Base-by-base conservation (phyloP, 2,113 vertebrate genomes). In the Corythaixoides concolor region DNA sequence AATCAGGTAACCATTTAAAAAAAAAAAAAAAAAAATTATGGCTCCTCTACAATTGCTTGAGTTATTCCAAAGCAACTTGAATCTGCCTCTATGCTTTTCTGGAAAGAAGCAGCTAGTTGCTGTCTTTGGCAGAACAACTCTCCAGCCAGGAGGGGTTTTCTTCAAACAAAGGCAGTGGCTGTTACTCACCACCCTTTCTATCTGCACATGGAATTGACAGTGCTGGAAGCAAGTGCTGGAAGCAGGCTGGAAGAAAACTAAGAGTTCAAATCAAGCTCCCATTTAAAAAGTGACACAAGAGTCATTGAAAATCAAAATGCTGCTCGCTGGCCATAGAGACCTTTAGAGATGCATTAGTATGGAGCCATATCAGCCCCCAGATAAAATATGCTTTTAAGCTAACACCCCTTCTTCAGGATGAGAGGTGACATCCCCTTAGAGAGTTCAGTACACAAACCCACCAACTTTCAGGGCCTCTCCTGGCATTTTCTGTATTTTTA, bases 401-500 rank as follows among this genome's bases (percentile, higher is more conserved):
- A 94, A 55, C 10, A 49, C 11, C 18, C 9, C 63, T 80, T 76
- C 41, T 80, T 70, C 50, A n/a, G 39, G 55, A 43, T 59, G 33
- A 85, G 20, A 85, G n/a, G 6, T 41, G 13, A n/a, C 20, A 21
- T 15, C 18, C 39, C 52, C 55, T 72, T 15, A 55, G 32, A 55
- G 32, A 63, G 55, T 41, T 88, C 77, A 67, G 27, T 11, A 41
- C 6, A 21, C 59, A 90, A 79, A 66, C 21, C 49, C 52, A 41
- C 8, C 24, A 33, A 15, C 24, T 64, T 49, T 10, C 66, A 77
- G 22, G 41, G 35, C 27, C 32, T 33, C 26, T 82, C 66, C 67
- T 88, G 64, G 28, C 15, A 37, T 56, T 72, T 93, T 52, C 39
- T 74, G 52, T 52, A 41, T 35, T 94, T 91, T 97, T 96, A 98